phyloP scores from a whole-genome alignment of 2,888 invertebrate genomes.

The Lypha dubia region DNA sequence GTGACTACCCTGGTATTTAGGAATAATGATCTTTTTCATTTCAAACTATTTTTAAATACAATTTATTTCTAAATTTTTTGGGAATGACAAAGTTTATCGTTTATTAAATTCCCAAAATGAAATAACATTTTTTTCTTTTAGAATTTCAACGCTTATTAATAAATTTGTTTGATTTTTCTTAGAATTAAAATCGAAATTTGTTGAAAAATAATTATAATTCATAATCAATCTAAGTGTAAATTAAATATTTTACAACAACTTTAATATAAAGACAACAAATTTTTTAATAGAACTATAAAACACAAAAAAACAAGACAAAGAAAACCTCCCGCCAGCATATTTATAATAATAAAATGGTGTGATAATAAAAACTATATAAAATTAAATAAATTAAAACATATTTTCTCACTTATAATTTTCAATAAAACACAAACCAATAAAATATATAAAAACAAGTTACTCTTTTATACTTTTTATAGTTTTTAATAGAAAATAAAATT shows the following conservation, averaged over 20 bases:
- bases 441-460: slow-evolving; percentile 65
- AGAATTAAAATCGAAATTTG: slow-evolving; percentile 9
- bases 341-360: slow-evolving; percentile 78
- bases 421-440: slow-evolving; percentile 62
- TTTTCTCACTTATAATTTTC: slow-evolving; percentile 65
- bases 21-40: no score
- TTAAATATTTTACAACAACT: slow-evolving; percentile 23
- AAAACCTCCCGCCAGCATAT: slow-evolving; percentile 82
- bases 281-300: slow-evolving; percentile 51
- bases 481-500: slow-evolving; percentile 73
- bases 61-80: no score
- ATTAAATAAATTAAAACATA: slow-evolving; percentile 65
- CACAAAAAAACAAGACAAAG: slow-evolving; percentile 76
- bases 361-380: slow-evolving; percentile 75
- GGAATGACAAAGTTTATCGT: background rate
- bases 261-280: slow-evolving; percentile 51
- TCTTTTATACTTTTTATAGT: slow-evolving; percentile 75
- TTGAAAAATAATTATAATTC: slow-evolving; percentile 1
- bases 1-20: no score
- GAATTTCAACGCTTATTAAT: background rate
- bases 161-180: background rate
- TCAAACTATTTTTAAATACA: no score
- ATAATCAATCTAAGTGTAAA: slow-evolving; percentile 26
- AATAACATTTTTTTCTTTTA: background rate
- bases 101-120: slow-evolving; percentile 12